Conservation (phyloP, 1,140 invertebrate genomes). For the Stegodyphus mimosarum region DNA sequence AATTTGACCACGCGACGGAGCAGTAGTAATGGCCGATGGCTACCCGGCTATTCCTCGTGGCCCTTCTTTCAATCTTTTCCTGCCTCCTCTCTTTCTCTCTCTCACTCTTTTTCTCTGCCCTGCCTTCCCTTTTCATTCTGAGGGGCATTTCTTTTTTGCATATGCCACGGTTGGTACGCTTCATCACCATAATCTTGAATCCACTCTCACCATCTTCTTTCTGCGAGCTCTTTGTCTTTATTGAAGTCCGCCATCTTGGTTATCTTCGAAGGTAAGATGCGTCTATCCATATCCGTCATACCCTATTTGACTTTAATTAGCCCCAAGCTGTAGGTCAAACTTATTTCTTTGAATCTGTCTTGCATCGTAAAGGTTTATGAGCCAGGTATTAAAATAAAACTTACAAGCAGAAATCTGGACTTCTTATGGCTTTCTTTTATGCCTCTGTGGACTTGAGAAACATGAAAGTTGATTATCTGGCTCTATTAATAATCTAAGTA, state of each 20-base stretch:
- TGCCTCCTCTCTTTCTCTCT: conserved; percentile 3
- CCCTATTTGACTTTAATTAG: no score
- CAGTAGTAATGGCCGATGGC: conserved; percentile 58
- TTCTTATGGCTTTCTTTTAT: no score
- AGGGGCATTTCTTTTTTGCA: conserved; percentile 57
- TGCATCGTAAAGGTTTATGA: not conserved
- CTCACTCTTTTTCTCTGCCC: not conserved
- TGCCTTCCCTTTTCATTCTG: conserved; percentile 29
- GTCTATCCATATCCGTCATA: not conserved
- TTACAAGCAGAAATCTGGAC: no score
- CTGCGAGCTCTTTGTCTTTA: conserved; percentile 41
- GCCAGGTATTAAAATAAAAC: no score
- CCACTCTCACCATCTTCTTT: conserved; percentile 33
- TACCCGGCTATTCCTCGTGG: conserved; percentile 36
- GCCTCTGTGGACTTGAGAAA: no score
- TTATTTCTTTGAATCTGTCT: not conserved
- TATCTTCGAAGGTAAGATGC: conserved; percentile 36
- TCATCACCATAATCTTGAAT: conserved; percentile 60
- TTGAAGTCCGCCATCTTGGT: conserved; percentile 53
- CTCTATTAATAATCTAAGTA: no score
- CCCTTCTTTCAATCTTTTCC: conserved; percentile 12
- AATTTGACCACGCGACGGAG: conserved; percentile 58
- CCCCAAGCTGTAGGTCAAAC: not conserved
- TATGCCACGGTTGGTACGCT: conserved; percentile 45
- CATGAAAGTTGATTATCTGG: no score